phyloP scores from a whole-genome alignment of 2,113 vertebrate genomes.

The Clarias magur region DNA sequence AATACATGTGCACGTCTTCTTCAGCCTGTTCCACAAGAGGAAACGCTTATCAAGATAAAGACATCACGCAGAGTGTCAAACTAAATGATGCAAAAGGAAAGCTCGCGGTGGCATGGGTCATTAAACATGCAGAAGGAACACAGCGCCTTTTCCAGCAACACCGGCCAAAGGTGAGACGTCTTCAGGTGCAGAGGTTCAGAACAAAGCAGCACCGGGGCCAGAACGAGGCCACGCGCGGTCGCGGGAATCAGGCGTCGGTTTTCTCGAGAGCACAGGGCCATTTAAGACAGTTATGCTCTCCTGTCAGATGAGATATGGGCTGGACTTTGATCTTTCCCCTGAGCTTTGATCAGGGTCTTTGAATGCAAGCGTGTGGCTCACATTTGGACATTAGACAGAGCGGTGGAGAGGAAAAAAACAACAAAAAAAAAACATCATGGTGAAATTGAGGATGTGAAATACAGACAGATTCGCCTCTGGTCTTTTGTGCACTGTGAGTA shows the following conservation, averaged over 20 bases:
- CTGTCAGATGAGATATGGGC: slow-evolving; percentile 53
- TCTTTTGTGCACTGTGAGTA: slow-evolving; percentile 22
- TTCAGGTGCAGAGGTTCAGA: slow-evolving; percentile 53
- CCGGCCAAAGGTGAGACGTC: slow-evolving; percentile 38
- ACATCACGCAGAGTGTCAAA: slow-evolving; percentile 19
- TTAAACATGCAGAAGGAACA: slow-evolving; percentile 44
- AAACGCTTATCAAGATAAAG: slow-evolving; percentile 28
- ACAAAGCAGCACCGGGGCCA: slow-evolving; percentile 67
- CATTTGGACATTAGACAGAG: slow-evolving; percentile 58
- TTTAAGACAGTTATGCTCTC: slow-evolving; percentile 54
- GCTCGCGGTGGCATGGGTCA: slow-evolving; percentile 3
- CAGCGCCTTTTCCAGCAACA: slow-evolving; percentile 27
- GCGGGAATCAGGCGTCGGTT: slow-evolving; percentile 54
- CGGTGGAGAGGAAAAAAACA: slow-evolving; percentile 11
- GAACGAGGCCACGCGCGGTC: slow-evolving; percentile 62
- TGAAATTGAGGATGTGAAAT: slow-evolving; percentile 33
- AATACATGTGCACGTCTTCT: background rate
- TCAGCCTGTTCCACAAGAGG: background rate
- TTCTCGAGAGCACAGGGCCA: slow-evolving; percentile 35
- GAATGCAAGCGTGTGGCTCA: slow-evolving; percentile 26
- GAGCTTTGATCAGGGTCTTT: slow-evolving; percentile 52
- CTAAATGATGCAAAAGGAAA: slow-evolving; percentile 24
- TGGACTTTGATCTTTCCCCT: slow-evolving; percentile 57
- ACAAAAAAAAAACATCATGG: background rate
- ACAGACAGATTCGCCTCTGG: slow-evolving; percentile 13